These are phyloP conservation scores for Drosophila maculinotata DNA, from an alignment of 2,888 invertebrate genomes.

Conservation along the genomic window DNA sequence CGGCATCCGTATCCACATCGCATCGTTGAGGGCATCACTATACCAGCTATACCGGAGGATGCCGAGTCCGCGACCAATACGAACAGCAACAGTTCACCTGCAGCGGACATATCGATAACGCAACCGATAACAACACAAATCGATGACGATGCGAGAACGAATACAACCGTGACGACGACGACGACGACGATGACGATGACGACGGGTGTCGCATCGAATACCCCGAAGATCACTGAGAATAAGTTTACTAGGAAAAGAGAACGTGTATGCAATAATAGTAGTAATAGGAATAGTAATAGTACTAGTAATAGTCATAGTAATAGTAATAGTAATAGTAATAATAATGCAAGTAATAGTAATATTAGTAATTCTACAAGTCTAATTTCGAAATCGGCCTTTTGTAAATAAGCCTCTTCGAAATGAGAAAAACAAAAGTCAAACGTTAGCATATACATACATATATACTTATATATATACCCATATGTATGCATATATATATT, in stretches of 20 bases:
- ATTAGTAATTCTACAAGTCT: slow-evolving; percentile 80
- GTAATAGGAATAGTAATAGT: slow-evolving; percentile 65
- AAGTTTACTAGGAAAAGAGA: slow-evolving; percentile 85
- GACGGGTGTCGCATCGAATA: slow-evolving; percentile 34
- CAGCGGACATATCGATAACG: slow-evolving; percentile 24
- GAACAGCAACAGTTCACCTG: slow-evolving; percentile 59
- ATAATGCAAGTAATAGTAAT: slow-evolving; percentile 73
- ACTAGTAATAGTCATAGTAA: slow-evolving; percentile 71
- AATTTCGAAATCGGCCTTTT: slow-evolving; percentile 83
- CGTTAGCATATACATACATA: slow-evolving; percentile 63
- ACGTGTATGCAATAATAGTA: slow-evolving; percentile 84
- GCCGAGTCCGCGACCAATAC: slow-evolving; percentile 56
- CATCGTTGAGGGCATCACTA: slow-evolving; percentile 55
- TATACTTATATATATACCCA: slow-evolving; percentile 3
- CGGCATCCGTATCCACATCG: slow-evolving; percentile 35
- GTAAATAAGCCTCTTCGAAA: slow-evolving; percentile 83
- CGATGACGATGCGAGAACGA: slow-evolving; percentile 7
- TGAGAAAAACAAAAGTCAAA: slow-evolving; percentile 77
- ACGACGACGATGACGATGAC: slow-evolving; percentile 22
- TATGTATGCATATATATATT: slow-evolving; percentile 1
- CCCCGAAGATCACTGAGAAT: slow-evolving; percentile 80
- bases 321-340: slow-evolving; percentile 70
- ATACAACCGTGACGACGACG: slow-evolving; percentile 9
- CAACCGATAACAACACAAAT: slow-evolving; percentile 27
- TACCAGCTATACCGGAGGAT: slow-evolving; percentile 77